Evolutionary conservation across 53 echinoderm and acorn worm genomes (phyloP).

Genomic region (Pentamera pediparva): DNA sequence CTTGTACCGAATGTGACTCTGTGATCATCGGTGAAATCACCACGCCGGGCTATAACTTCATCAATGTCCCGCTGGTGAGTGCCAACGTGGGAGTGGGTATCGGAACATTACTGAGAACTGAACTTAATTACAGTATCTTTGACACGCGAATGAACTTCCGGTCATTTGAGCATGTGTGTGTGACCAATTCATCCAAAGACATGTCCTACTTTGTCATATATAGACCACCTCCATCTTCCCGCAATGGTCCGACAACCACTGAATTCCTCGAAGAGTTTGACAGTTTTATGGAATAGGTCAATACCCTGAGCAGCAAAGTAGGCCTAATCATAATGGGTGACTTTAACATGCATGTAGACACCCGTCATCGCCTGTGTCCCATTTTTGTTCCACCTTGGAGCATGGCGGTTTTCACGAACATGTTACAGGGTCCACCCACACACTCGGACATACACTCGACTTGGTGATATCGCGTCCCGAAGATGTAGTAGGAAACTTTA

Average conservation of each 20-base stretch:
- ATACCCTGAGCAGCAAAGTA: not conserved
- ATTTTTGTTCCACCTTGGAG: too few relatives aligned
- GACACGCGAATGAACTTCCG: not conserved
- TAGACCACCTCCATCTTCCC: constrained; percentile 1
- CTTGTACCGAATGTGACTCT: not conserved
- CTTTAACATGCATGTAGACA: too few relatives aligned
- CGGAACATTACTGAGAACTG: not conserved
- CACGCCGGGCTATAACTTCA: not conserved
- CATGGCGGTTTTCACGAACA: too few relatives aligned
- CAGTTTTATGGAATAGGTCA: not conserved
- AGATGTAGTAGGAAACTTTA: too few relatives aligned
- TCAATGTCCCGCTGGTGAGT: not conserved
- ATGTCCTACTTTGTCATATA: constrained; percentile 7
- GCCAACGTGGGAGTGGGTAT: not conserved
- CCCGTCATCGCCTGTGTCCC: too few relatives aligned
- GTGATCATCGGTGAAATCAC: constrained; percentile 7
- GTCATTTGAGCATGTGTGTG: too few relatives aligned
- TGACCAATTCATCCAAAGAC: not conserved
- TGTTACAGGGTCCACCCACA: too few relatives aligned
- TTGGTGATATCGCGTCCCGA: too few relatives aligned
- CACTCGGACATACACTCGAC: too few relatives aligned
- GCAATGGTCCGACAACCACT: constrained; percentile 1
- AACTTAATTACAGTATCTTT: not conserved
- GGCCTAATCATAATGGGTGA: too few relatives aligned
- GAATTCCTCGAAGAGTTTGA: constrained; percentile 16